These are phyloP conservation scores for Spodoptera littoralis DNA, from an alignment of 2,888 invertebrate genomes.

Conservation along the genomic window DNA sequence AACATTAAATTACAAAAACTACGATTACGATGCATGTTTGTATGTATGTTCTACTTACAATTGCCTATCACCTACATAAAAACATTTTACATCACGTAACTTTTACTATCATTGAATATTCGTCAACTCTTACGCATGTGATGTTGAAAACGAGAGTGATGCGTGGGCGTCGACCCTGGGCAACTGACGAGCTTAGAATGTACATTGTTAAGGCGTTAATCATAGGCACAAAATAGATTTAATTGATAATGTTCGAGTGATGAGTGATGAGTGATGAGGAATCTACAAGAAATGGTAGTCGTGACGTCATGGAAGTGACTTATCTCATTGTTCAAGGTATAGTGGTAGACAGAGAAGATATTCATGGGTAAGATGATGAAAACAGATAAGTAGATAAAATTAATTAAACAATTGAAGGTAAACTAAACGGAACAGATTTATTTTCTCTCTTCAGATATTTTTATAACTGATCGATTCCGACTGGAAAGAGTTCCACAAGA, in stretches of 20 bases:
- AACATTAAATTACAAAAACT: no score
- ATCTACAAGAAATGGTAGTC: no score
- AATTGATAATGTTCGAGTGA: background rate
- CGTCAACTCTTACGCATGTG: slow-evolving; percentile 45
- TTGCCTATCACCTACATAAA: slow-evolving; percentile 9
- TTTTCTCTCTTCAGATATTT: no score
- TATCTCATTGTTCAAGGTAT: no score
- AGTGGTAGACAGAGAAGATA: slow-evolving; percentile 17
- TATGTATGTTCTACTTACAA: slow-evolving; percentile 2
- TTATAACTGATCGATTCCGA: no score
- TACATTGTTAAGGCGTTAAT: slow-evolving; percentile 35
- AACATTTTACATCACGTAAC: slow-evolving; percentile 20
- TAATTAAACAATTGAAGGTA: no score
- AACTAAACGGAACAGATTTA: no score
- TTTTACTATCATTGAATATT: slow-evolving; percentile 46
- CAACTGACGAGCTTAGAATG: slow-evolving; percentile 43
- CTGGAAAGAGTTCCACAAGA: no score
- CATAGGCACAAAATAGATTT: slow-evolving; percentile 24
- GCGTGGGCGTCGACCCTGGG: slow-evolving; percentile 69
- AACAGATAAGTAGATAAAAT: no score
- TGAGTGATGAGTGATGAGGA: no score
- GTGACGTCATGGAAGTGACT: no score
- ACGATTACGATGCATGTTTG: background rate
- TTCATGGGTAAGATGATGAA: background rate
- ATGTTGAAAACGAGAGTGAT: slow-evolving; percentile 73